Evolutionary conservation across 2,797 vertebrate species (phyloP).

Genomic region (Rhincodon typus): DNA sequence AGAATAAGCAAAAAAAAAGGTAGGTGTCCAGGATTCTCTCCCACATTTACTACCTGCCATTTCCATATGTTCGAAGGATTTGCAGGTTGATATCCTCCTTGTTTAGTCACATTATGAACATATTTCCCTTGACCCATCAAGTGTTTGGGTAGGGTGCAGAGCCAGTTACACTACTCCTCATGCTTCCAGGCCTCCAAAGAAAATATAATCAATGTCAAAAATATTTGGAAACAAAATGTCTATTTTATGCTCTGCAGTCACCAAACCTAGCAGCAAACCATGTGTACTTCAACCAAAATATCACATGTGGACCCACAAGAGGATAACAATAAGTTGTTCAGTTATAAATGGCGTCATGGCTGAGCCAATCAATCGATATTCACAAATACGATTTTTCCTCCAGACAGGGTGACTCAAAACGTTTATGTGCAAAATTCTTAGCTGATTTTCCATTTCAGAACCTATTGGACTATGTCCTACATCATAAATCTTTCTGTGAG

Average conservation of each 20-base stretch:
- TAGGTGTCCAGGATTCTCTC: too few relatives aligned
- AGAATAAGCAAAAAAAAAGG: too few relatives aligned
- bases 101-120: too few relatives aligned
- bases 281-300: background rate
- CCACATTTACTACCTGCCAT: too few relatives aligned
- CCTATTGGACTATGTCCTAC: background rate
- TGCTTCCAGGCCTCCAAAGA: background rate
- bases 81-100: too few relatives aligned
- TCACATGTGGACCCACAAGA: too few relatives aligned
- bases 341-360: background rate
- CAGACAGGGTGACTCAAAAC: background rate
- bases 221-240: background rate
- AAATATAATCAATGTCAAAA: background rate
- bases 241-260: background rate
- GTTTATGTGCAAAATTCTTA: background rate
- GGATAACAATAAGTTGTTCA: background rate
- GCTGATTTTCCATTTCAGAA: background rate
- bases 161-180: too few relatives aligned
- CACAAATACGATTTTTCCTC: background rate
- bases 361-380: background rate
- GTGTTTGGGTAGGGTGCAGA: too few relatives aligned
- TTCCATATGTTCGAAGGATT: too few relatives aligned
- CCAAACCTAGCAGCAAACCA: background rate
- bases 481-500: background rate
- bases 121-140: too few relatives aligned